A percentile compares a stretch with the other conserved stretches of the same genome.
These are phyloP conservation scores for Megaceryle alcyon DNA, from an alignment of 2,797 vertebrate species.

Conservation along the genomic window DNA sequence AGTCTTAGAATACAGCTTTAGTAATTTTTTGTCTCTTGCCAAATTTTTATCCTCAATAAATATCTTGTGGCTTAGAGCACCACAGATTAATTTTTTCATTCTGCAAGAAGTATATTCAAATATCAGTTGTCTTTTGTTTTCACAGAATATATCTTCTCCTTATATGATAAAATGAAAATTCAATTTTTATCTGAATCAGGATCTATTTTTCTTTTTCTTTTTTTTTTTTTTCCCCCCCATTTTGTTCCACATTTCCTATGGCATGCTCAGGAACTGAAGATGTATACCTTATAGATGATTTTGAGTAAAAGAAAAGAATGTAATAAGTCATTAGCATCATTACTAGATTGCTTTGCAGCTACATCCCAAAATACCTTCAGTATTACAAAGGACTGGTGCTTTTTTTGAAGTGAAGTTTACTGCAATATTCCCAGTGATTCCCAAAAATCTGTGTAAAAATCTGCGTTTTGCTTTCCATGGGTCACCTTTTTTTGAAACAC, in stretches of 20 bases:
- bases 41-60: constrained; percentile 5
- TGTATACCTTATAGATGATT: neutral
- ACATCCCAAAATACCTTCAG: constrained; percentile 15
- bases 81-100: neutral
- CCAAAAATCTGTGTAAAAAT: constrained; percentile 55
- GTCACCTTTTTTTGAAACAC: constrained; percentile 25
- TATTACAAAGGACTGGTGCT: neutral
- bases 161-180: neutral
- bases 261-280: neutral
- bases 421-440: neutral
- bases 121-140: neutral
- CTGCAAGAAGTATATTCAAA: neutral
- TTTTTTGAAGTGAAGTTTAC: constrained; percentile 12
- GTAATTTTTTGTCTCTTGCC: neutral
- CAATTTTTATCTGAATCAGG: neutral
- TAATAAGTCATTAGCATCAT: neutral
- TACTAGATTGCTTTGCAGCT: neutral
- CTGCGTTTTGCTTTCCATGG: constrained; percentile 28
- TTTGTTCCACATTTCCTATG: neutral
- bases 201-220: neutral
- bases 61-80: neutral
- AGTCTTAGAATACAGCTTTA: neutral
- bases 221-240: neutral
- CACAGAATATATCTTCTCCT: neutral
- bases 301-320: neutral